Base-by-base conservation (phyloP, 1,140 invertebrate genomes). In the Samia ricini region DNA sequence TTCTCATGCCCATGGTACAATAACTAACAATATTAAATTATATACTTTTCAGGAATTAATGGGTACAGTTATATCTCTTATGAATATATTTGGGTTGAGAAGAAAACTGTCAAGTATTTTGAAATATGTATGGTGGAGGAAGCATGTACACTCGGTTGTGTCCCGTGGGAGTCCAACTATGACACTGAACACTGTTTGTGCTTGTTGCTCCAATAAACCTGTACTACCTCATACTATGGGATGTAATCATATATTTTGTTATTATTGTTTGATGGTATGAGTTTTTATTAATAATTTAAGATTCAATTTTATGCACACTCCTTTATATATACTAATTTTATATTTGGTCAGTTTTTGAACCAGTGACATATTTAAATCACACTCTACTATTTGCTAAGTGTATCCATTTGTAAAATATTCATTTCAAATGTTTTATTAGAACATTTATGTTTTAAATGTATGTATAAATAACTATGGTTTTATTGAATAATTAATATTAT, bases 211-310 rank as follows among this genome's bases (percentile, higher is more conserved):
- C 0, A 87, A 91, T 63, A 87, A 82, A 49, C 93, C 93, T 4
- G 91, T 93, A 8, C 72, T 93, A 55, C 93, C 93, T 8, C 90
- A 93, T 79, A 91, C 92, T 61, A 94, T 94, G 92, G 92, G 92
- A 7, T 94, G 93, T 76, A 81, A 81, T 12, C 93, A 94, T 82
- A 90, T 94, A 60, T 94, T 93, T 79, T 94, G 93, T 79, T 94
- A 93, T 83, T 93, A 92, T 69, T 94, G 93, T 79, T 74, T 94
- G 63, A 89, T 82, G 80, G 92, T 92, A 87, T 76, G 78, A 8
- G 0, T 42, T 29, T 29, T 77, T 26, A 57, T 48, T 20, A 12
- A 24, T 57, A 4, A 48, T 58, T 58, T 21, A 1, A 36, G 12
- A 52, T 20, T 56, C 3, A 19, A 23, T 22, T 55, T 51, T 51